Evolutionary conservation across 2,113 vertebrate genomes (phyloP).

Genomic region (Microtus pennsylvanicus): DNA sequence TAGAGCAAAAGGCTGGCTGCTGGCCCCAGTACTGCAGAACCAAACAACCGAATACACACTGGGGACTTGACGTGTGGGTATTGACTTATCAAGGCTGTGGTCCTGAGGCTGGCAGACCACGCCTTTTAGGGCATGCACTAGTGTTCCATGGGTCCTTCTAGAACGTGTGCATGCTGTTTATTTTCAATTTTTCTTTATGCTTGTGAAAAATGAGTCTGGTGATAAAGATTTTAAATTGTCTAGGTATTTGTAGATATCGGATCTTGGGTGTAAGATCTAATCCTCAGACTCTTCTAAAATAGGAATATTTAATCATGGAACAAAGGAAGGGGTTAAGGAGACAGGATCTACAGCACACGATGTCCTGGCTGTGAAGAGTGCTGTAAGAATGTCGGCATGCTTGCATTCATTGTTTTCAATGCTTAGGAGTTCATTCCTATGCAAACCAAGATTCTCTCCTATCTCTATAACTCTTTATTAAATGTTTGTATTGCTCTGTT

Average conservation of each 20-base stretch:
- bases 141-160: neutral
- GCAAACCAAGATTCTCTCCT: neutral
- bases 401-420: neutral
- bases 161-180: neutral
- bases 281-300: neutral
- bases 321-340: neutral
- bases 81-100: neutral
- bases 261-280: neutral
- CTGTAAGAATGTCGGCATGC: neutral
- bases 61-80: neutral
- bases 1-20: neutral
- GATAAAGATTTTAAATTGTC: neutral
- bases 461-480: neutral
- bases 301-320: neutral
- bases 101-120: neutral
- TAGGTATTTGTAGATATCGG: slow-evolving; percentile 19
- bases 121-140: neutral
- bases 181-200: neutral
- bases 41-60: neutral
- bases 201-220: neutral
- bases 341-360: neutral
- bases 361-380: neutral
- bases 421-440: slow-evolving; percentile 5
- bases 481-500: neutral
- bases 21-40: neutral